Evolutionary conservation across 2,797 vertebrate genomes (phyloP).

Genomic region (Benthosema pterotum): DNA sequence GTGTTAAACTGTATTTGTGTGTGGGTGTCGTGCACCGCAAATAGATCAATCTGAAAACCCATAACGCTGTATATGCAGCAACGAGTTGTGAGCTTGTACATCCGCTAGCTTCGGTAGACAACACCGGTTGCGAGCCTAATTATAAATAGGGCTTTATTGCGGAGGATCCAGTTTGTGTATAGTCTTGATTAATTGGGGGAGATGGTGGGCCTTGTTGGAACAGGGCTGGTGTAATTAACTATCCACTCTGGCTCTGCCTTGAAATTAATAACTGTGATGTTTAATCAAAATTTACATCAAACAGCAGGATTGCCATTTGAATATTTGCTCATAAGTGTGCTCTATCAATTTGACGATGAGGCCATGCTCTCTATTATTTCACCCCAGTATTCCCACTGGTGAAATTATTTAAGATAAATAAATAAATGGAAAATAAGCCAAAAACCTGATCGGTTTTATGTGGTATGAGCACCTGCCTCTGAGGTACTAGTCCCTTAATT

Average conservation of each 20-base stretch:
- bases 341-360: slow-evolving; percentile 53
- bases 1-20: too few species aligned
- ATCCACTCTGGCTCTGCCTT: slow-evolving; percentile 67
- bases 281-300: slow-evolving; percentile 77
- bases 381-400: slow-evolving; percentile 50
- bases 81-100: too few species aligned
- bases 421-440: slow-evolving; percentile 63
- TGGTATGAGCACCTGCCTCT: slow-evolving; percentile 70
- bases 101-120: too few species aligned
- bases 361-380: slow-evolving; percentile 48
- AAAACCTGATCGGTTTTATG: slow-evolving; percentile 62
- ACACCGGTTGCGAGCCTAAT: too few species aligned
- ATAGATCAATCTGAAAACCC: too few species aligned
- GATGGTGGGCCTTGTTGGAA: slow-evolving; percentile 64
- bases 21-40: too few species aligned
- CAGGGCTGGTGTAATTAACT: slow-evolving; percentile 69
- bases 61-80: too few species aligned
- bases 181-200: slow-evolving; percentile 67
- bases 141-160: slow-evolving; percentile 19
- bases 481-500: slow-evolving; percentile 68
- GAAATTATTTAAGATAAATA: slow-evolving; percentile 55
- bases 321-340: slow-evolving; percentile 59
- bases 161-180: slow-evolving; percentile 53
- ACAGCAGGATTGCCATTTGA: slow-evolving; percentile 56
- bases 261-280: slow-evolving; percentile 75